Evolutionary conservation across 2,888 invertebrate genomes (phyloP).

Genomic region (Agrochola lychnidis): DNA sequence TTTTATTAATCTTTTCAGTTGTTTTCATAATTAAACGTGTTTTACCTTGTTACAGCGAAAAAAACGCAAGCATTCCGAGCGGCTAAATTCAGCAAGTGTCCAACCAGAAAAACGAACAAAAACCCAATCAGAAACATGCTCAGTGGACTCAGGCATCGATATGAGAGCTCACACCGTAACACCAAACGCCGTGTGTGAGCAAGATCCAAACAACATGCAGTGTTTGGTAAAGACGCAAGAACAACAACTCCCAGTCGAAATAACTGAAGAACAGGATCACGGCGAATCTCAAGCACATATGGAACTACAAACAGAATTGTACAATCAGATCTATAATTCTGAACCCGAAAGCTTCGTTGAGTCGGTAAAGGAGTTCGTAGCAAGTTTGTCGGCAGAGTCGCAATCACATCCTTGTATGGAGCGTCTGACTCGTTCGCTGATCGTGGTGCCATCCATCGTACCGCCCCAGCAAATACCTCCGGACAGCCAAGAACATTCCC

Average conservation of each 20-base stretch:
- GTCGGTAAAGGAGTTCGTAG: neutral
- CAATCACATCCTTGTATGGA: slow-evolving; percentile 27
- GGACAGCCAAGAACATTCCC: neutral
- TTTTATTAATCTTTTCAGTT: neutral
- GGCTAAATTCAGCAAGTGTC: neutral
- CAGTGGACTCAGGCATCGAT: slow-evolving; percentile 42
- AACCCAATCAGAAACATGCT: slow-evolving; percentile 27
- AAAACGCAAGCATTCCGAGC: slow-evolving; percentile 22
- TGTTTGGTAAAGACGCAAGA: neutral
- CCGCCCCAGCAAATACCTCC: slow-evolving; percentile 17
- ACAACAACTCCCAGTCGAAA: slow-evolving; percentile 6
- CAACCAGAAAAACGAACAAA: slow-evolving; percentile 35
- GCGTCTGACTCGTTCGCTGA: slow-evolving; percentile 28
- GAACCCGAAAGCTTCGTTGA: slow-evolving; percentile 22
- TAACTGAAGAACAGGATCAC: slow-evolving; percentile 10
- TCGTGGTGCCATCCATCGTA: slow-evolving; percentile 33
- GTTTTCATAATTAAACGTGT: neutral
- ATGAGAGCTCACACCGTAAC: slow-evolving; percentile 16
- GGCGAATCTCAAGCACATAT: neutral
- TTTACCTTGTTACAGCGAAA: slow-evolving; percentile 12
- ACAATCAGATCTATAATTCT: slow-evolving; percentile 38
- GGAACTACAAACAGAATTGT: slow-evolving; percentile 32
- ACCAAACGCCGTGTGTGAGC: neutral
- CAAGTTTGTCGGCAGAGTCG: slow-evolving; percentile 13
- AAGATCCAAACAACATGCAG: slow-evolving; percentile 14